phyloP scores from a whole-genome alignment of 2,113 vertebrate genomes.

The Tympanuchus pallidicinctus region DNA sequence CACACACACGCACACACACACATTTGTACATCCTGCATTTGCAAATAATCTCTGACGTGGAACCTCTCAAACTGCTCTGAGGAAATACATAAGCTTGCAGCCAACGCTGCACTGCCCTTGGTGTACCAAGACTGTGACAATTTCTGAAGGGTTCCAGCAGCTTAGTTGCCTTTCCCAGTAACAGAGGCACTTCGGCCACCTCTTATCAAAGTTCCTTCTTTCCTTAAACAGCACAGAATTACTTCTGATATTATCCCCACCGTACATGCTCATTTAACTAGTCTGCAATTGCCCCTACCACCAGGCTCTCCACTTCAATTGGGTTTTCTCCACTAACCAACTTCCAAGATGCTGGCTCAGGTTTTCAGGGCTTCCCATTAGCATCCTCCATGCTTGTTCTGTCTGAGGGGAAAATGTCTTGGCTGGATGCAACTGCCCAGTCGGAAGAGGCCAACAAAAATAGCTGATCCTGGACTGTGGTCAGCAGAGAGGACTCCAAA shows the following conservation, averaged over 20 bases:
- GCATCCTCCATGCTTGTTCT: rapidly evolving
- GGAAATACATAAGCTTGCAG: not conserved
- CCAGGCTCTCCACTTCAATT: not conserved
- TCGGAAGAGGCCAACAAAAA: not conserved
- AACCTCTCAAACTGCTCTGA: not conserved
- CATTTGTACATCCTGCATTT: not conserved
- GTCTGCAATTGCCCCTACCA: not conserved
- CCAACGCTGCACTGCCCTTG: not conserved
- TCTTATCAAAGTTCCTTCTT: conserved; percentile 2
- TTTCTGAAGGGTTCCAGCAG: conserved; percentile 20
- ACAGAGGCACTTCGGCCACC: not conserved
- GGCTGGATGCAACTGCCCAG: not conserved
- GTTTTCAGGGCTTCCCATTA: not conserved
- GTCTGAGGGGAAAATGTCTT: not conserved
- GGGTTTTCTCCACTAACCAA: not conserved
- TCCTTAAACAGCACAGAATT: not conserved
- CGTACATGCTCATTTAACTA: not conserved
- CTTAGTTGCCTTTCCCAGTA: not conserved
- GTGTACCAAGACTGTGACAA: not conserved
- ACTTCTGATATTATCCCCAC: conserved; percentile 21
- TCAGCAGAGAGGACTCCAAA: not conserved
- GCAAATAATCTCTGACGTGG: not conserved
- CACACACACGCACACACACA: not conserved
- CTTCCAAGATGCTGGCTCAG: not conserved
- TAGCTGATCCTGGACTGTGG: not conserved